phyloP scores from a whole-genome alignment of 2,113 vertebrate species.

The Ivindomyrus marchei region DNA sequence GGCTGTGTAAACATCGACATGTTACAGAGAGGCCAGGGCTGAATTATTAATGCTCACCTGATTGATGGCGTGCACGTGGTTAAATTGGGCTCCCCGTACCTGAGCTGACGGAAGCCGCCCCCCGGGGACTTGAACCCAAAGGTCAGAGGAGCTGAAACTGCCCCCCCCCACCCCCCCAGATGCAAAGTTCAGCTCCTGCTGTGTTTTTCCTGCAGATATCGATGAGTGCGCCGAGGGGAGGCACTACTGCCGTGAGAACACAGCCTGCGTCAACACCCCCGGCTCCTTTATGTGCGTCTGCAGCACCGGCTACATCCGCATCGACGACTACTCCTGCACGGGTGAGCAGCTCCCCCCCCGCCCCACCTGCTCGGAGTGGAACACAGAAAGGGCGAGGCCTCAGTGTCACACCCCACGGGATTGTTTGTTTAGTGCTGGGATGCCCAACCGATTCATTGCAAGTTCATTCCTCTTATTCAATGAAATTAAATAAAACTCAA shows the following conservation, averaged over 20 bases:
- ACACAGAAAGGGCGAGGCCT: not conserved
- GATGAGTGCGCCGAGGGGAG: conserved; percentile 79
- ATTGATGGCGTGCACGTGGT: not conserved
- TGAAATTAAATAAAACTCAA: not conserved
- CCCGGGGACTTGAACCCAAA: not conserved
- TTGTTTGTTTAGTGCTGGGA: not conserved
- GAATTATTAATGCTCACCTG: not conserved
- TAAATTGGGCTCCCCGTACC: not conserved
- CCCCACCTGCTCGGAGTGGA: not conserved
- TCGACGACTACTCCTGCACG: conserved; percentile 83
- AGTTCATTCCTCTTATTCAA: not conserved
- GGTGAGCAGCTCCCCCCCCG: conserved; percentile 50
- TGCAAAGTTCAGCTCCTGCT: not conserved
- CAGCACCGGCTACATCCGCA: conserved; percentile 72
- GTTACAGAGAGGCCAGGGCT: not conserved
- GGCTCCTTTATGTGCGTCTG: conserved; percentile 85
- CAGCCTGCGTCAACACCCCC: conserved; percentile 73
- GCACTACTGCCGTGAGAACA: conserved; percentile 82
- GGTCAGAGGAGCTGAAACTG: not conserved
- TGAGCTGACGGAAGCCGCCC: not conserved
- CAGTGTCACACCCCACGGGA: not conserved
- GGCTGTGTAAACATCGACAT: not conserved
- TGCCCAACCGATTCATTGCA: not conserved
- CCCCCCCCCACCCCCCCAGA: not conserved
- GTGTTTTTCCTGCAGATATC: conserved; percentile 57